Base-by-base conservation (phyloP, 2,797 vertebrate genomes). In the Pseudocheirus occidentalis region DNA sequence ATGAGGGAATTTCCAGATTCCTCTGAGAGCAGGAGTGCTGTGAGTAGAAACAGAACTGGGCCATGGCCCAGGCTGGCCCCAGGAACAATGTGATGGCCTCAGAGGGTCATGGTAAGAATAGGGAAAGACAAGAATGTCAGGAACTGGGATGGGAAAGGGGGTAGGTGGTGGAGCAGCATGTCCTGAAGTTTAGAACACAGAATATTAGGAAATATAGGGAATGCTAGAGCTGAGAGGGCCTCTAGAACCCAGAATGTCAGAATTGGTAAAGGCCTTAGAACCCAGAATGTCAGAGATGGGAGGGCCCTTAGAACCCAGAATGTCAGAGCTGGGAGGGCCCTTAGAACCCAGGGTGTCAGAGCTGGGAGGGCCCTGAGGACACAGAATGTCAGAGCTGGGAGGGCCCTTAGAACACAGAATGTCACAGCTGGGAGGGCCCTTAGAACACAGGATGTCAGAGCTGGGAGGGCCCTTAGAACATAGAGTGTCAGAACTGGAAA, bases 301-400 rank as follows among this genome's bases (percentile, higher is more conserved):
- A 46, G 5, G 18, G 40, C 0, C 18, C n/a, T 81, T 46, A 81
- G 66, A 81, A 40, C 18, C 40, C 7, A n/a, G 62, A 66, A 66
- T 66, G 0, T 66, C 1, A 66, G 62, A n/a, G 14, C 34, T 1
- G 31, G 31, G 31, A 62, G 31, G 59, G 29, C 29, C 31, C 13
- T 66, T 66, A n/a, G 34, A 66, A n/a, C 27, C n/a, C 14, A 66
- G 14, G 18, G 5, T n/a, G 5, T 66, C 34, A n/a, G 31, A 66
- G 13, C 1, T n/a, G 34, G 13, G 11, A 16, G 13, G 31, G 0
- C 14, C 5, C n/a, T 66, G n/a, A n/a, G 14, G n/a, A 18, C 4
- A n/a, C 1, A 6, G 59, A 13, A n/a, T 16, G 34, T n/a, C 34
- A 66, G 62, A n/a, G 34, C 5, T n/a, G 34, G 14, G 14, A 66